Base-by-base conservation (phyloP, 2,113 vertebrate genomes). In the Amphiprion percula region DNA sequence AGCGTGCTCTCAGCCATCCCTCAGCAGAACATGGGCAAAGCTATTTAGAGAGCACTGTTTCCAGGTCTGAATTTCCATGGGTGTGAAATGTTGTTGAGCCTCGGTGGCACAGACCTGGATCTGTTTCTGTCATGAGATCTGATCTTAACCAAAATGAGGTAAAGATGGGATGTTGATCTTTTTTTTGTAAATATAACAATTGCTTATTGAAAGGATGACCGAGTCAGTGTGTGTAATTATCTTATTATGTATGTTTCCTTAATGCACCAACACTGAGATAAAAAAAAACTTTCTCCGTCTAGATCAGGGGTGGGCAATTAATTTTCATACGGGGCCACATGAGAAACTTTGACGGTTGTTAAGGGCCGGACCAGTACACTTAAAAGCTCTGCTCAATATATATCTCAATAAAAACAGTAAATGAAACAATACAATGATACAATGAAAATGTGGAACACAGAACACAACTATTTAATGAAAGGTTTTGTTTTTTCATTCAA, bases 151-250 rank as follows among this genome's bases (percentile, higher is more conserved):
- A 70, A 68, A 77, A 26, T 8, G 15, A 54, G 69, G 46, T 60
- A 11, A 88, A 68, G 62, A 79, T 62, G 61, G 47, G 49, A 71
- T 60, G 52, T 69, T 79, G 55, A 66, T 79, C 4, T 52, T 63
- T 79, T 21, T 79, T 85, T 90, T 92, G 84, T 91, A 89, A 90
- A 93, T 91, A 91, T 68, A 87, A 85, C 80, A 69, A 21, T 89
- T 89, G 73, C 84, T 90, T 87, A 82, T 85, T 89, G 54, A 89
- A 87, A 87, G 24, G 33, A 61, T 62, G 17, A 74, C 1, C 5
- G 68, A 74, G 77, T 88, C 64, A 74, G 30, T 24, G 60, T 75
- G 68, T 49, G 26, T 84, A 52, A 67, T 80, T 81, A 30, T 67
- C 9, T 53, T 28, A 53, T 17, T 37, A 15, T 44, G 21, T 10